Conservation (phyloP, 2,888 invertebrate genomes). For the Clunio marinus region DNA sequence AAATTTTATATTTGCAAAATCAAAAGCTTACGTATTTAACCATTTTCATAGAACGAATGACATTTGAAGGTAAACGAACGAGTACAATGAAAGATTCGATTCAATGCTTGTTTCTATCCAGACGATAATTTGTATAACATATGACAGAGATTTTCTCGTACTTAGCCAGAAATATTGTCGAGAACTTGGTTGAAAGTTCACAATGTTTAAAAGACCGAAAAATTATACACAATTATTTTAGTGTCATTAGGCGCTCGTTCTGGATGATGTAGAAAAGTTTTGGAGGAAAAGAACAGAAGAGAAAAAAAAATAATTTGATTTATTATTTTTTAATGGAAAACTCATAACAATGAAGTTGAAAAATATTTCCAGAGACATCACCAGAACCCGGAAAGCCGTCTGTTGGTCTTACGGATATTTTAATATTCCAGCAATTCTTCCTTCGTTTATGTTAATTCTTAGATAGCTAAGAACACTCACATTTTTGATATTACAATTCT, state of each 20-base stretch:
- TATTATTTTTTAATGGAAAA: slow-evolving; percentile 21
- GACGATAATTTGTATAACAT: no score
- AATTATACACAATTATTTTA: background rate
- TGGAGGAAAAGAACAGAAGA: background rate
- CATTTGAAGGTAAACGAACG: no score
- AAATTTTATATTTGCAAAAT: no score
- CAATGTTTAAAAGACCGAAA: slow-evolving; percentile 26
- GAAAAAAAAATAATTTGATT: slow-evolving; percentile 16
- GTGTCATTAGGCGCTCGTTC: background rate
- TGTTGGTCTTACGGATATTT: background rate
- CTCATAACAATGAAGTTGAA: background rate
- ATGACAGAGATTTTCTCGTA: no score
- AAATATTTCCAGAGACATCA: background rate
- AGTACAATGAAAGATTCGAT: no score
- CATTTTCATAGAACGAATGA: no score
- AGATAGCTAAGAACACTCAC: no score
- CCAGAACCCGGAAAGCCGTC: background rate
- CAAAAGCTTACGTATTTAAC: no score
- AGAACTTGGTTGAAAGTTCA: background rate
- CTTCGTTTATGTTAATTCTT: no score
- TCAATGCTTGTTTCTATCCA: no score
- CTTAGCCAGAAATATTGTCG: no score
- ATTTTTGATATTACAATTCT: background rate
- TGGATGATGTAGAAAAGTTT: background rate
- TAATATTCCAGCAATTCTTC: no score